A percentile compares a stretch with the other conserved stretches of the same genome.
Conservation (phyloP, 2,888 invertebrate genomes). For the Drosophila anceps region DNA sequence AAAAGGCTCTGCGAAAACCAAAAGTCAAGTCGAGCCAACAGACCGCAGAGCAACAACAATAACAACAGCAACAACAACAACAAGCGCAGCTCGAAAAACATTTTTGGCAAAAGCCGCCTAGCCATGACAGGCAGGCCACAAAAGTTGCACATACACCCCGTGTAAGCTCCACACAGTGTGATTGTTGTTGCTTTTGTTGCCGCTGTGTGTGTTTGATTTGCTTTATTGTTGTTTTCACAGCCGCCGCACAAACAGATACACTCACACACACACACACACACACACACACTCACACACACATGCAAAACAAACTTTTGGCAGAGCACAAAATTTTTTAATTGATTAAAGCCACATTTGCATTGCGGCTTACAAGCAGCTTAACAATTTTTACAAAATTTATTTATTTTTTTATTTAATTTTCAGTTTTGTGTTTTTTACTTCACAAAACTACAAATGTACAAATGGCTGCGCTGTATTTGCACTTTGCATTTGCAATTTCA, state of each 20-base stretch:
- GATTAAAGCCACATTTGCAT: conserved; percentile 82
- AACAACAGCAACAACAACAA: conserved; percentile 28
- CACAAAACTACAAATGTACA: neutral
- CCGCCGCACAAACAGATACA: conserved; percentile 26
- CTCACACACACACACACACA: conserved; percentile 9
- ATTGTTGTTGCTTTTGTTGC: conserved; percentile 19
- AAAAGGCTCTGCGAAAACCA: conserved; percentile 72
- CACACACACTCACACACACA: neutral
- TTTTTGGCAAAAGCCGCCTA: conserved; percentile 69
- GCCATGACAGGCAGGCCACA: conserved; percentile 66
- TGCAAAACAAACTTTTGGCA: conserved; percentile 54
- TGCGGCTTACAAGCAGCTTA: conserved; percentile 77
- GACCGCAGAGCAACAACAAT: conserved; percentile 64
- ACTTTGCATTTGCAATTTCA: conserved; percentile 46
- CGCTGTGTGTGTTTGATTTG: conserved; percentile 66
- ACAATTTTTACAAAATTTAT: conserved; percentile 47
- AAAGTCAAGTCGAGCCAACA: conserved; percentile 80
- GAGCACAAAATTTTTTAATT: conserved; percentile 75
- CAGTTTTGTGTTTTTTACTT: neutral
- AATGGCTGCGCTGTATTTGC: conserved; percentile 28
- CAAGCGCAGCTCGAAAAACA: conserved; percentile 49
- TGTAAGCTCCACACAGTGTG: conserved; percentile 34
- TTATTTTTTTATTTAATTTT: conserved; percentile 38
- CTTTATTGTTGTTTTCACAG: conserved; percentile 66
- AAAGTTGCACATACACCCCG: conserved; percentile 72